These are phyloP conservation scores for Troglohyphantes excavatus DNA, from an alignment of 2,888 invertebrate species.

Conservation along the genomic window DNA sequence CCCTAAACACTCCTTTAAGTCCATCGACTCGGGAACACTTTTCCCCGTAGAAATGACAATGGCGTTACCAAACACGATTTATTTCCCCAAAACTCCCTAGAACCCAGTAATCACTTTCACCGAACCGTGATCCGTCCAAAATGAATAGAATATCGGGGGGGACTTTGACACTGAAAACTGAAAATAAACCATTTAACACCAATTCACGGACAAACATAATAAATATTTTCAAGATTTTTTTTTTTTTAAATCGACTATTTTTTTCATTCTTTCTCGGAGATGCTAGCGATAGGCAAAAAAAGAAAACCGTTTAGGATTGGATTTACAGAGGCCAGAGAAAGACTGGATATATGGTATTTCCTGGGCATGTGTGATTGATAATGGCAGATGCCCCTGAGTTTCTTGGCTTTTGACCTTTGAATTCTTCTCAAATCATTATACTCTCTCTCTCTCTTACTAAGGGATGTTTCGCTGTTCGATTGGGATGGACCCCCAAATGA, in stretches of 20 bases:
- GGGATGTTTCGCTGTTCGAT: neutral
- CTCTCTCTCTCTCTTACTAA: too few relatives aligned
- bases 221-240: neutral
- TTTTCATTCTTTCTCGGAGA: too few relatives aligned
- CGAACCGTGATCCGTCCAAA: neutral
- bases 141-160: neutral
- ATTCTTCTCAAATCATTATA: slow-evolving; percentile 45
- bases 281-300: too few relatives aligned
- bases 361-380: slow-evolving; percentile 65
- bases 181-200: neutral
- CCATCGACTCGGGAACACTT: too few relatives aligned
- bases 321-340: neutral
- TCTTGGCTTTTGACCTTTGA: slow-evolving; percentile 45
- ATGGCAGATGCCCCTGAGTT: slow-evolving; percentile 37
- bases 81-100: neutral
- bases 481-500: neutral
- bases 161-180: neutral
- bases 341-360: slow-evolving; percentile 49
- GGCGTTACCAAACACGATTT: neutral
- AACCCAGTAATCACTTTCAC: neutral
- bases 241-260: too few relatives aligned
- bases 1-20: too few relatives aligned
- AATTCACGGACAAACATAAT: neutral
- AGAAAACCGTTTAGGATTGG: neutral
- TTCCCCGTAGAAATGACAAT: neutral